Evolutionary conservation across 2,888 invertebrate genomes (phyloP), one percentile per base, ranked within the genome.

Genomic region (Ypsolopha sequella): DNA sequence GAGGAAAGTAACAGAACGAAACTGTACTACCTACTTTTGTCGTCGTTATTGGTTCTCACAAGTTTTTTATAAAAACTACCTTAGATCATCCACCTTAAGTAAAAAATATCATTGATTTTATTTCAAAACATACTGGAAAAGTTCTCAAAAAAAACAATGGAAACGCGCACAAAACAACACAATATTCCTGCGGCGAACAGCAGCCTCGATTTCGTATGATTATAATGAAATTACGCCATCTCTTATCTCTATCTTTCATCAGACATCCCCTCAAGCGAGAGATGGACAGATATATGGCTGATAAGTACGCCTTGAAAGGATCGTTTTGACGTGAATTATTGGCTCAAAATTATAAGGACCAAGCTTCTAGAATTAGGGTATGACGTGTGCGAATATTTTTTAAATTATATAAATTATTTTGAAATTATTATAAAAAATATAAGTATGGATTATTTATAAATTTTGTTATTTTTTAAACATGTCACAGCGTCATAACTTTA

Each of bases 171-270:
- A 7, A 49, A 46, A 45, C 24, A 24, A 24, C 24, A 4, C 2
- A 24, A 24, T 24, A 24, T 24, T 43, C 53, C 55, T 51, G 47
- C 50, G 56, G 55, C 54, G 41, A 55, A 51, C 58, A 52, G 58
- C 56, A 56, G 56, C 56, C 9, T 50, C 51, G 54, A 59, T 58
- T 53, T 46, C 49, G 24, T 53, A 41, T 57, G 55, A 62, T 68
- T 61, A 57, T 55, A 52, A 68, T 67, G 65, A 45, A 45, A 45
- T 45, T 45, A 34, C 34, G n/a, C 45, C 41, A 39, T 36, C 10
- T 34, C 34, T 50, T 14, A 45, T 44, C n/a, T 48, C n/a, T 13
- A 39, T 41, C 51, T 36, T 38, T 14, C 44, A 50, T 38, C 24
- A n/a, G n/a, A 14, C 24, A 7, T 14, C 33, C 41, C 53, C 51